Base-by-base conservation (phyloP, 1,140 invertebrate species). In the Aphidius gifuensis region DNA sequence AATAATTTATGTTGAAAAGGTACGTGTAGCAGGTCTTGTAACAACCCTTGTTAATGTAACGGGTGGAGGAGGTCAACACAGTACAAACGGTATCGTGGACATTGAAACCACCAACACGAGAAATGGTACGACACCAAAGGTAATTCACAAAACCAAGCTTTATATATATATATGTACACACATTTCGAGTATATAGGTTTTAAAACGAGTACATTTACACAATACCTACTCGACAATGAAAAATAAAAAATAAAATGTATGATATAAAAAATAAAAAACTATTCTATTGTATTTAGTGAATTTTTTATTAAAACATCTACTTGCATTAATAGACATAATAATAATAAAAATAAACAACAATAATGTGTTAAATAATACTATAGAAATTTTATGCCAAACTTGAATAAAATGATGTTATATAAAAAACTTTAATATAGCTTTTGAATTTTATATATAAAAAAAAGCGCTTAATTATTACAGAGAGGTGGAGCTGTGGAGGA, bases 1-100 rank as follows among this genome's bases (percentile, higher is more conserved):
- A 62, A 39, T 47, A 38, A 50, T 56, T 43, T 16, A 38, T 55
- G 16, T 62, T 59, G 46, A 49, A 54, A 85, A 89, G 73, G 88
- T 90, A 57, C 81, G 88, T 67, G 88, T 90, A 67, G 87, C 89
- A 55, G 87, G 88, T 66, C 82, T 91, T 71, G 85, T 90, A 64
- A 90, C 88, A 64, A 89, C 88, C 61, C 84, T 90, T 72, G 88
- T 90, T 74, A 88, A 86, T 75, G 87, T 90, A 64, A 87, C 86
- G n/a, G 84, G 83, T 56, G 85, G 85, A 68, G 73, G 74, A 53
- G 73, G 72, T 8, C 68, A 75, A 23, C 23, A 32, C 23, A 71
- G 70, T 61, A 57, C 68, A 38, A 74, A 69, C 46, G 61, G 66
- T 5, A 58, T 68, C 16, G 57, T 64, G 40, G 71, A 72, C n/a